Conservation (phyloP, 2,888 invertebrate genomes). For the Caenorhabditis sinica region DNA sequence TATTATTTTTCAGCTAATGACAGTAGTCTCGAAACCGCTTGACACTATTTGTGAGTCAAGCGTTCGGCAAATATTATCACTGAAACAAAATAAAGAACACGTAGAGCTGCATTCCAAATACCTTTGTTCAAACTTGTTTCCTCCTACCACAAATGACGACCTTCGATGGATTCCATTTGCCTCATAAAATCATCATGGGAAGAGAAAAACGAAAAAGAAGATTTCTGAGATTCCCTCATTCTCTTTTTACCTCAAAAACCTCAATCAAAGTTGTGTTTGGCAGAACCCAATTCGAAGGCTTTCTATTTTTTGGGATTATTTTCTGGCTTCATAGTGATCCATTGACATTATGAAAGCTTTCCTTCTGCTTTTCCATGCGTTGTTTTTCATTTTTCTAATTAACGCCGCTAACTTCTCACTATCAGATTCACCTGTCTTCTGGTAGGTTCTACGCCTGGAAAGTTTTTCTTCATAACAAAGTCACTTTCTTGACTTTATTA, state of each 20-base stretch:
- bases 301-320: neutral
- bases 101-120: slow-evolving; percentile 23
- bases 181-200: slow-evolving; percentile 54
- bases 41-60: slow-evolving; percentile 23
- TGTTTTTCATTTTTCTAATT: slow-evolving; percentile 6
- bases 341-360: neutral
- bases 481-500: slow-evolving; percentile 16
- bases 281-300: neutral
- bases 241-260: neutral
- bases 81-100: slow-evolving; percentile 21
- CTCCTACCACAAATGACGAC: slow-evolving; percentile 26
- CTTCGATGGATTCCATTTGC: slow-evolving; percentile 42
- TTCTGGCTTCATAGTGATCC: neutral
- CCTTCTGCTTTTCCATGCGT: neutral
- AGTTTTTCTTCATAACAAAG: neutral
- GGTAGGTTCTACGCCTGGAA: slow-evolving; percentile 32
- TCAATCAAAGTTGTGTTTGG: neutral
- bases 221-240: slow-evolving; percentile 40
- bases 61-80: slow-evolving; percentile 44
- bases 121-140: slow-evolving; percentile 40
- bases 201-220: slow-evolving; percentile 1
- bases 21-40: neutral
- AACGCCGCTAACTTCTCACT: neutral
- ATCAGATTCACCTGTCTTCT: slow-evolving; percentile 47
- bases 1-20: neutral